These are phyloP conservation scores for Bugula neritina DNA, from an alignment of 2,888 invertebrate genomes.

Conservation along the genomic window DNA sequence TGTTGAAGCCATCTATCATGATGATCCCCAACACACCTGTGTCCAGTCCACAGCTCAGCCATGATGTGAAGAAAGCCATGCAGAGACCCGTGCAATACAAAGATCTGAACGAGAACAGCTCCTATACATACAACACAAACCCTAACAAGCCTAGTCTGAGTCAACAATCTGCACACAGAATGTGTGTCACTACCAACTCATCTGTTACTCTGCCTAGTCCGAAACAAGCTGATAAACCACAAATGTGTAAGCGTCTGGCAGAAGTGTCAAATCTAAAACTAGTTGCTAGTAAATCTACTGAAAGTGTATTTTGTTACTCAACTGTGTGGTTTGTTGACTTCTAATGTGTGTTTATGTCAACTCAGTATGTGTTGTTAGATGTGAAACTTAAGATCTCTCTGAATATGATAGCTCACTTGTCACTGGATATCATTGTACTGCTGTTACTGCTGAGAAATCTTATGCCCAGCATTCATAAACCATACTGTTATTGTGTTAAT, in stretches of 20 bases:
- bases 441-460: too few relatives aligned
- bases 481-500: too few relatives aligned
- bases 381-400: too few relatives aligned
- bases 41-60: not conserved
- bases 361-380: too few relatives aligned
- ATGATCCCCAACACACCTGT: conserved; percentile 14
- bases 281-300: too few relatives aligned
- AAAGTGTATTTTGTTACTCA: too few relatives aligned
- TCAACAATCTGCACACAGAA: not conserved
- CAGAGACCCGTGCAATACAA: not conserved
- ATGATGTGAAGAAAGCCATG: not conserved
- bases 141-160: not conserved
- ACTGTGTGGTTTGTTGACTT: too few relatives aligned
- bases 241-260: not conserved
- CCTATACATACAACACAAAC: conserved; percentile 3
- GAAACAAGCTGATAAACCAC: not conserved
- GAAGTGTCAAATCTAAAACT: too few relatives aligned
- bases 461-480: too few relatives aligned
- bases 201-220: not conserved
- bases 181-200: not conserved
- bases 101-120: conserved; percentile 16
- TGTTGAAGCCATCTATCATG: conserved; percentile 2
- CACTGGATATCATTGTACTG: too few relatives aligned
- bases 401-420: too few relatives aligned
- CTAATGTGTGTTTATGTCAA: too few relatives aligned